phyloP scores from a whole-genome alignment of 2,888 invertebrate genomes.

The Iphiclides podalirius region DNA sequence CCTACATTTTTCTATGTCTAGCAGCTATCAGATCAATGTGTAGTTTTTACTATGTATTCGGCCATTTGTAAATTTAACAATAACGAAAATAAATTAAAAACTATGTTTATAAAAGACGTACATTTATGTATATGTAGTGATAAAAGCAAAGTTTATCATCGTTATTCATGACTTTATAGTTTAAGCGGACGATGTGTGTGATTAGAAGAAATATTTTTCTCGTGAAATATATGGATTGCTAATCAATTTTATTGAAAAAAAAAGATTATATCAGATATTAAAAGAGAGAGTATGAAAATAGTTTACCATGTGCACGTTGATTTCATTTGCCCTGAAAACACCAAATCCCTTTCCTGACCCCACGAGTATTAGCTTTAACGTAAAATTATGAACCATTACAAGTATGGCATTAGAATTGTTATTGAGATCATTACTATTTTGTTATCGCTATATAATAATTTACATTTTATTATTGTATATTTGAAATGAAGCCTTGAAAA shows the following conservation, averaged over 20 bases:
- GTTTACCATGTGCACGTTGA: slow-evolving; percentile 66
- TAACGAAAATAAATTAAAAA: slow-evolving; percentile 1
- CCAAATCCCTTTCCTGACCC: slow-evolving; percentile 30
- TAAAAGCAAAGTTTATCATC: slow-evolving; percentile 38
- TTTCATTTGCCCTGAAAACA: slow-evolving; percentile 49
- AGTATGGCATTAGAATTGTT: too few species aligned
- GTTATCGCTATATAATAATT: too few species aligned
- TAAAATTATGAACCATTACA: too few species aligned
- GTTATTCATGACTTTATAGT: slow-evolving; percentile 60
- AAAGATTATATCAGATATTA: slow-evolving; percentile 39
- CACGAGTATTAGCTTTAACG: slow-evolving; percentile 47
- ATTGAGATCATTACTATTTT: too few species aligned
- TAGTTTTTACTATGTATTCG: slow-evolving; percentile 12
- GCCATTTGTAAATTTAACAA: slow-evolving; percentile 16
- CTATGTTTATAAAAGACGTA: slow-evolving; percentile 42
- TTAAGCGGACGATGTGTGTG: slow-evolving; percentile 49
- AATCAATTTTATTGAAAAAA: slow-evolving; percentile 40
- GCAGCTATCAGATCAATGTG: slow-evolving; percentile 33
- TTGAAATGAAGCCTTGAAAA: too few species aligned
- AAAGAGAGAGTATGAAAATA: slow-evolving; percentile 47
- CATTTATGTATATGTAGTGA: slow-evolving; percentile 38
- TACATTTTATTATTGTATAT: too few species aligned
- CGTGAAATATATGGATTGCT: slow-evolving; percentile 46
- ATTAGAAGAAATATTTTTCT: slow-evolving; percentile 57
- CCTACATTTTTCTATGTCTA: slow-evolving; percentile 32